Evolutionary conservation across 2,113 vertebrate species (phyloP), one percentile per base, ranked within the genome.

Genomic region (Noturus placidus): DNA sequence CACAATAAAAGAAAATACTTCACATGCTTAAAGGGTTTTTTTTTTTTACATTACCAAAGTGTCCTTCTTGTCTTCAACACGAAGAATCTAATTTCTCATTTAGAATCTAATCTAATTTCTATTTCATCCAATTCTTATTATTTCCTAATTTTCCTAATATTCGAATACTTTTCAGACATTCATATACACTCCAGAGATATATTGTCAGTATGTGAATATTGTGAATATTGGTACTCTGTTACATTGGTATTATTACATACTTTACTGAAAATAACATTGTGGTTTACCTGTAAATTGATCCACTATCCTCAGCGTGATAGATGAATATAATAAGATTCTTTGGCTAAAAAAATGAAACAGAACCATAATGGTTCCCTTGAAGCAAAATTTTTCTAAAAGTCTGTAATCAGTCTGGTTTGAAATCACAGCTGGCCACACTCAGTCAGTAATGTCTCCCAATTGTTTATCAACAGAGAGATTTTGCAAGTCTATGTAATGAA

Each of bases 401-500:
- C 78, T 82, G 78, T 88, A 92, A 90, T 86, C 79, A 86, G 85
- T 77, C 70, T 65, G 87, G 83, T 90, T 78, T 89, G 82, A 77
- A 87, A 88, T 92, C 84, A 81, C 91, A 91, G 92, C 91, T 94
- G 92, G 91, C 92, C 93, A 90, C 89, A 42, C 87, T 93, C 93
- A 92, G 89, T 90, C 91, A 83, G 57, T 27, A 87, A 91, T 85
- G 90, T 89, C 90, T 91, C 87, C 81, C 1, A 87, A 86, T 92
- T 93, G 92, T 94, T 94, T 93, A 92, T 92, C 91, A 92, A 91
- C 91, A 91, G 90, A 90, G 81, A 91, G 90, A 89, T 89, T 87
- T 89, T 84, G 87, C 86, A 19, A 84, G 87, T 87, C 88, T 88
- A 86, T 89, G 88, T 94, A 95, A 96, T 95, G 93, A 94, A 96